Evolutionary conservation across 2,113 vertebrate species (phyloP).

Genomic region (Oryzias woworae): DNA sequence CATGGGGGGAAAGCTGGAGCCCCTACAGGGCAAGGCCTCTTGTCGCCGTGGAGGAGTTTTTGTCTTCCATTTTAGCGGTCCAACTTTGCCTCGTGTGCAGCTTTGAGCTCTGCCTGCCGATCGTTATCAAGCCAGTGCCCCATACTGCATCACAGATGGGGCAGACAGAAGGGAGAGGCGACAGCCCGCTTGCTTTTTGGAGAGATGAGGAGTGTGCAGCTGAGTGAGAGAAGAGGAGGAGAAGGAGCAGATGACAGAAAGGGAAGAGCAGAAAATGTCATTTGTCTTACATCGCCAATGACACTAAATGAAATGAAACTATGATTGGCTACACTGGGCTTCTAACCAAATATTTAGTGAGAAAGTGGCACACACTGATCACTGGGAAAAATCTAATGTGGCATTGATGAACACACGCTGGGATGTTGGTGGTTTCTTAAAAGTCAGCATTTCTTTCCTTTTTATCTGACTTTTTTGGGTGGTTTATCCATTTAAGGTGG

Average conservation of each 20-base stretch:
- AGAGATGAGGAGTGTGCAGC: constrained; percentile 62
- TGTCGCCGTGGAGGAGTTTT: constrained; percentile 33
- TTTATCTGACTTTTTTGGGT: constrained; percentile 9
- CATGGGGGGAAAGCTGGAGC: constrained; percentile 13
- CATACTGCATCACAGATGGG: constrained; percentile 79
- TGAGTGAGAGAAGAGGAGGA: constrained; percentile 62
- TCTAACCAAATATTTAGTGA: constrained; percentile 6
- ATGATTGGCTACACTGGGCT: constrained; percentile 7
- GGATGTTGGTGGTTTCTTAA: constrained; percentile 9
- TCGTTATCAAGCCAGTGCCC: constrained; percentile 69
- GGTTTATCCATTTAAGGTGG: not conserved
- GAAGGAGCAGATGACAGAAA: constrained; percentile 27
- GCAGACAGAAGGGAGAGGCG: constrained; percentile 75
- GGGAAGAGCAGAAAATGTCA: constrained; percentile 32
- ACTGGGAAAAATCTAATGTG: not conserved
- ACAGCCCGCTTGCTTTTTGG: constrained; percentile 74
- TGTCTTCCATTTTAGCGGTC: constrained; percentile 49
- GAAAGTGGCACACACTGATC: not conserved
- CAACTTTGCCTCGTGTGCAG: constrained; percentile 29
- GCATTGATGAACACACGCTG: constrained; percentile 10
- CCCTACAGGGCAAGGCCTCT: constrained; percentile 36
- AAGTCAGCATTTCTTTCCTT: constrained; percentile 5
- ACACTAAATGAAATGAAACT: constrained; percentile 32
- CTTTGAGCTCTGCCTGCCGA: constrained; percentile 46
- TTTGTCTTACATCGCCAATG: constrained; percentile 38